These are phyloP conservation scores for Cherax quadricarinatus DNA, from an alignment of 1,140 invertebrate species.

Conservation along the genomic window DNA sequence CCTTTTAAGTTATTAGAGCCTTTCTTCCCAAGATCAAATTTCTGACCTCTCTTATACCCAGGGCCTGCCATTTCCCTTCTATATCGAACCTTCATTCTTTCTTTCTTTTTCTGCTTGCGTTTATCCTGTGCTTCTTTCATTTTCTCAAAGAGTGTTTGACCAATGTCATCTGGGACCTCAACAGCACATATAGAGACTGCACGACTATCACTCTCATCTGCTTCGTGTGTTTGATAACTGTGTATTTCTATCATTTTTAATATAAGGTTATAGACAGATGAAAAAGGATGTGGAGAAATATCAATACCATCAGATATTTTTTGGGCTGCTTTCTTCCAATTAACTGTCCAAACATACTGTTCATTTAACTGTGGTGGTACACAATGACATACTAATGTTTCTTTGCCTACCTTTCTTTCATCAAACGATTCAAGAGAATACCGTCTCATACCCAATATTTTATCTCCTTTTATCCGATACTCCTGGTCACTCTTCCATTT, in stretches of 20 bases:
- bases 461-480: conserved; percentile 33
- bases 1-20: not conserved
- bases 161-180: conserved; percentile 28
- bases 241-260: conserved; percentile 24
- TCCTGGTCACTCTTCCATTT: conserved; percentile 30
- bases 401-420: conserved; percentile 24
- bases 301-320: not conserved
- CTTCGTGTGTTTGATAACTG: not conserved
- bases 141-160: conserved; percentile 30
- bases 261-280: conserved; percentile 25
- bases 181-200: not conserved
- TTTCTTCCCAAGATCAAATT: conserved; percentile 33
- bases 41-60: conserved; percentile 19
- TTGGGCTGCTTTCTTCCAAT: conserved; percentile 13
- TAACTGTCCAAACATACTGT: conserved; percentile 40
- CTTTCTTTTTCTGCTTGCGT: conserved; percentile 35
- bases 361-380: conserved; percentile 10
- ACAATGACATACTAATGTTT: conserved; percentile 23
- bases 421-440: conserved; percentile 11
- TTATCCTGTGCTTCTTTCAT: conserved; percentile 32
- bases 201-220: not conserved
- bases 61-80: conserved; percentile 15
- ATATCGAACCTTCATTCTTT: conserved; percentile 25
- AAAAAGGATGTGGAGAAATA: conserved; percentile 12
- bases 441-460: conserved; percentile 32